Evolutionary conservation across 2,113 vertebrate genomes (phyloP), one percentile per base, ranked within the genome.

Genomic region (Nothocercus nigrocapillus): DNA sequence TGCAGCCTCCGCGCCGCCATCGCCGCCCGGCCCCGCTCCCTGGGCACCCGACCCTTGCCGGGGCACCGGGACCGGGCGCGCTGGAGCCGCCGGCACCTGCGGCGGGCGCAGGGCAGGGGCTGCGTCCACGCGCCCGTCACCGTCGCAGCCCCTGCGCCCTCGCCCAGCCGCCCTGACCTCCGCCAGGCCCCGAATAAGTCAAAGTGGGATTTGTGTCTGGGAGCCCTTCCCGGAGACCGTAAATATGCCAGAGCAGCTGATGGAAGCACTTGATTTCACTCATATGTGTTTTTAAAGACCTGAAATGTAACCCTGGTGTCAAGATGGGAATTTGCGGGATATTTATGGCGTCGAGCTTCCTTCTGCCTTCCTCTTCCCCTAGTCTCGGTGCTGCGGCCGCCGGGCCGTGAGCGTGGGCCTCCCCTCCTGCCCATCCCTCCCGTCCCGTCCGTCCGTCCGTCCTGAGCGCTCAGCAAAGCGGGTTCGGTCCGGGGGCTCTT

Each of bases 241-340:
- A 97, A 97, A 97, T 97, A 91, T 95, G 94, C 89, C 96, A 75
- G 32, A 51, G 78, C 2, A 73, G 91, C 87, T 59, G 77, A 90
- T 61, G 92, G 94, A 27, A 89, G 85, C 7, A 17, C 91, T 70
- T 85, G 88, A 93, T 96, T 90, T 90, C 7, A 49, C 72, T 61
- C 88, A 1, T 51, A 96, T 97, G 82, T 13, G 94, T 77, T 96
- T 97, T 96, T 97, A 96, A 97, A 95, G 94, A 96, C 75, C 82
- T 9, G 1, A 82, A 93, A 92, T 47, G 64, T 93, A 76, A 88
- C 92, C 93, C 88, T 2, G 10, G 7, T 64, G 84, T 38, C 89
- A 82, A 21, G 72, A 30, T 0, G 95, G 83, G 78, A 95, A 95
- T 91, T 86, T 85, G 10, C 1, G 0, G 77, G 82, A 85, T 94